A percentile compares a stretch with the other conserved stretches of the same genome.
Conservation (phyloP, 2,797 vertebrate genomes). For the Hydrolagus colliei region DNA sequence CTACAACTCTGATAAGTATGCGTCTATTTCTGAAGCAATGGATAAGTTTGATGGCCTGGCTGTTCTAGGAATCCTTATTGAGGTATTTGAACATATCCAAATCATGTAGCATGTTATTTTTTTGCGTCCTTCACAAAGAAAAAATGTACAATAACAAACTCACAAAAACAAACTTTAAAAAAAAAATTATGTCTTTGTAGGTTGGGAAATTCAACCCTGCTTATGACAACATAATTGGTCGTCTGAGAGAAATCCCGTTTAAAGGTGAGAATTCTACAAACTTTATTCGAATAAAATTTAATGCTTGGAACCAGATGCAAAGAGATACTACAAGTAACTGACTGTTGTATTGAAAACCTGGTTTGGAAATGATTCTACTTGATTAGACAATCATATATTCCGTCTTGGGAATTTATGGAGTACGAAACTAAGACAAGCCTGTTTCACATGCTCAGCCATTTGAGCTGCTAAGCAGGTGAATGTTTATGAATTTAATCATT, state of each 20-base stretch:
- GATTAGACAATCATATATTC: no score
- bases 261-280: slow-evolving; percentile 58
- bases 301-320: no score
- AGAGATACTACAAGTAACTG: no score
- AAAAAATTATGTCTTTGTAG: slow-evolving; percentile 49
- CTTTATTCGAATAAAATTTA: no score
- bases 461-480: no score
- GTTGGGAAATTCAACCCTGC: slow-evolving; percentile 73
- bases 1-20: slow-evolving; percentile 84
- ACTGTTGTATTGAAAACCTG: no score
- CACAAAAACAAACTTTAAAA: background rate
- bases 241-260: slow-evolving; percentile 71
- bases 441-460: no score
- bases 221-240: slow-evolving; percentile 76
- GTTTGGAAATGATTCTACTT: no score
- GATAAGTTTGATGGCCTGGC: slow-evolving; percentile 82
- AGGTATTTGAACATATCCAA: slow-evolving; percentile 55
- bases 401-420: no score
- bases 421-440: no score
- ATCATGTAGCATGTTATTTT: no score
- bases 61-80: slow-evolving; percentile 81
- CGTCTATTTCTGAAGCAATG: slow-evolving; percentile 60
- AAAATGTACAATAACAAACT: background rate
- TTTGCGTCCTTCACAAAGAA: background rate
- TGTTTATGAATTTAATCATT: no score